Evolutionary conservation across 2,888 invertebrate species (phyloP), one percentile per base, ranked within the genome.

Genomic region (Aproaerema taeniolella): DNA sequence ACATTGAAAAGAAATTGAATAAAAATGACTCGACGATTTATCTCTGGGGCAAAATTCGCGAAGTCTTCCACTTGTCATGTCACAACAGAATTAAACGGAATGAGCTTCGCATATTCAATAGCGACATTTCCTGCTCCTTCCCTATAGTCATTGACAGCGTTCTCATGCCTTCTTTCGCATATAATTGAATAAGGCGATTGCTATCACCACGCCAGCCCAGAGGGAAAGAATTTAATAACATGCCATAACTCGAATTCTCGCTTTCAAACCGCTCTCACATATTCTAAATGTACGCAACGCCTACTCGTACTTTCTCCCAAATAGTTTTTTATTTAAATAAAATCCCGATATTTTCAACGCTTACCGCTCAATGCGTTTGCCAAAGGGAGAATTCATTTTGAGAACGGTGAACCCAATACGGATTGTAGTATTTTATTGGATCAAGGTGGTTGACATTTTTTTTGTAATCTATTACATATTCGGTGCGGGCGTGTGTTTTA

Each of bases 141-240:
- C 65, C 61, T 59, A 58, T 58, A 72, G 67, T 73, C 72, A 78
- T 80, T 79, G 79, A 73, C 72, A 75, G 66, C 70, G 72, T 77
- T 77, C 67, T 67, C 67, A 73, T 70, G 74, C 73, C 68, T 70
- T 71, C 67, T 76, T 76, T 68, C 68, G 67, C 72, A 65, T 72
- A 77, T 79, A 81, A 82, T 83, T 81, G 76, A 79, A 80, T 77
- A 67, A 76, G 71, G 73, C 74, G 76, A 79, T 80, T 77, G 78
- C 74, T 73, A 79, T 78, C 70, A 67, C 67, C 64, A 67, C 70
- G 67, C 67, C 64, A 67, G 67, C 62, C 63, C 55, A 57, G 58
- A 60, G 66, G 65, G 67, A 79, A 81, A 78, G 75, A 83, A 85
- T 83, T 83, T 82, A 83, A 85, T 83, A 83, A 80, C 69, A 59